Percentiles rank a stretch among this genome's conserved stretches.
These are phyloP conservation scores for Papilio xuthus DNA, from an alignment of 1,140 invertebrate species.

Conservation along the genomic window DNA sequence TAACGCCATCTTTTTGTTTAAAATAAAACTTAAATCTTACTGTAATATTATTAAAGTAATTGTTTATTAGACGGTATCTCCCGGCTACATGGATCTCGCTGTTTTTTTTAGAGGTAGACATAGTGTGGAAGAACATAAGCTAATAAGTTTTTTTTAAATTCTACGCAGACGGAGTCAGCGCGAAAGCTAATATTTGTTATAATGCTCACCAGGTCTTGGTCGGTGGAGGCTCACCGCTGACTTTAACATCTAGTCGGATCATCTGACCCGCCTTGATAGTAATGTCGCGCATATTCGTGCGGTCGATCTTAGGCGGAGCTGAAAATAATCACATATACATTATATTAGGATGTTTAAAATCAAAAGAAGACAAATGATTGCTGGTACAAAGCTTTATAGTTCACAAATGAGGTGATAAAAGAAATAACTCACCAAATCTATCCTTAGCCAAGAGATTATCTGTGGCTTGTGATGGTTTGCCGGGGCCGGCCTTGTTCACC, in stretches of 20 bases:
- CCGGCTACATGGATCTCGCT: too few relatives aligned
- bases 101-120: too few relatives aligned
- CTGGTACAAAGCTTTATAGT: too few relatives aligned
- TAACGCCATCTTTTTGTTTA: too few relatives aligned
- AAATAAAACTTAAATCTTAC: too few relatives aligned
- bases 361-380: too few relatives aligned
- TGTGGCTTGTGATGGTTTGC: constrained; percentile 93
- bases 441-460: constrained; percentile 93
- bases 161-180: too few relatives aligned
- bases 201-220: constrained; percentile 87
- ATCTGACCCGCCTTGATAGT: constrained; percentile 93
- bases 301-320: constrained; percentile 95
- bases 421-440: constrained; percentile 85
- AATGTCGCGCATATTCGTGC: constrained; percentile 92
- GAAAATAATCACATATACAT: constrained; percentile 29
- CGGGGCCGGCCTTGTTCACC: constrained; percentile 96
- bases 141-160: too few relatives aligned
- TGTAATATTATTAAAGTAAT: too few relatives aligned
- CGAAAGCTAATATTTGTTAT: neutral
- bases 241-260: constrained; percentile 93
- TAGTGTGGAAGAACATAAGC: too few relatives aligned
- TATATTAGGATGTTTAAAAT: neutral
- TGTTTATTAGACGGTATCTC: too few relatives aligned
- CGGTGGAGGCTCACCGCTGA: constrained; percentile 94
- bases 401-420: neutral